These are phyloP conservation scores for Rhinophrynus dorsalis DNA, from an alignment of 2,797 vertebrate genomes.

Conservation along the genomic window DNA sequence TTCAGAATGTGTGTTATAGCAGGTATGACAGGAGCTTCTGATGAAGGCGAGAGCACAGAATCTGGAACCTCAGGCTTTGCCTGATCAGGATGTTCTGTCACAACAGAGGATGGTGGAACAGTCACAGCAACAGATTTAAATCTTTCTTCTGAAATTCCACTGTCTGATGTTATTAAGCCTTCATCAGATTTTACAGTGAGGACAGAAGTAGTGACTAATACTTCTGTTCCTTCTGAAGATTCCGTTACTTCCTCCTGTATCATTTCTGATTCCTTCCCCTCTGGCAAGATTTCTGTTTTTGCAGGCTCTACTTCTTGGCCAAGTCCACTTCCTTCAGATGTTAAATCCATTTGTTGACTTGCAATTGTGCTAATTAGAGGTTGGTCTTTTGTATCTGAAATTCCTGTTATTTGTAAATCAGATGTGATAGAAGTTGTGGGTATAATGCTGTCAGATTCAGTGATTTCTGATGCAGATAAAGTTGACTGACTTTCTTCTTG, in stretches of 20 bases:
- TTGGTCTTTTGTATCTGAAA: constrained; percentile 29
- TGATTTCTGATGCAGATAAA: constrained; percentile 46
- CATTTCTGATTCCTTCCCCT: constrained; percentile 8
- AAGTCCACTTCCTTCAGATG: constrained; percentile 55
- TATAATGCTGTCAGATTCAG: constrained; percentile 57
- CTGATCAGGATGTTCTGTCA: constrained; percentile 45
- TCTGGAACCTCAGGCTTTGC: fast-evolving
- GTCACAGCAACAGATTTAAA: constrained; percentile 28
- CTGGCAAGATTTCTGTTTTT: constrained; percentile 34
- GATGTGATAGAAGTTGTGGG: constrained; percentile 58
- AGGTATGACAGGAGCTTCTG: constrained; percentile 46
- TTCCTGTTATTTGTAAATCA: constrained; percentile 56
- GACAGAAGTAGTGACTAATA: constrained; percentile 47
- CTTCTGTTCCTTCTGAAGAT: constrained; percentile 50
- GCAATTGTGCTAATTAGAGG: constrained; percentile 12
- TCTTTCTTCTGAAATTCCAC: constrained; percentile 51
- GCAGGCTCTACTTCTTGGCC: no score
- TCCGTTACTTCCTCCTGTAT: constrained; percentile 40
- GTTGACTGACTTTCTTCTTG: constrained; percentile 50
- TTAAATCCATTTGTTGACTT: constrained; percentile 9
- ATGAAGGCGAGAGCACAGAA: background rate
- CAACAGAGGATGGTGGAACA: constrained; percentile 51
- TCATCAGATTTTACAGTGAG: constrained; percentile 51
- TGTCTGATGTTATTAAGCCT: constrained; percentile 50
- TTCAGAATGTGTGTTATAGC: constrained; percentile 23